Base-by-base conservation (phyloP, 2,888 invertebrate species). In the Asteroscopus sphinx region DNA sequence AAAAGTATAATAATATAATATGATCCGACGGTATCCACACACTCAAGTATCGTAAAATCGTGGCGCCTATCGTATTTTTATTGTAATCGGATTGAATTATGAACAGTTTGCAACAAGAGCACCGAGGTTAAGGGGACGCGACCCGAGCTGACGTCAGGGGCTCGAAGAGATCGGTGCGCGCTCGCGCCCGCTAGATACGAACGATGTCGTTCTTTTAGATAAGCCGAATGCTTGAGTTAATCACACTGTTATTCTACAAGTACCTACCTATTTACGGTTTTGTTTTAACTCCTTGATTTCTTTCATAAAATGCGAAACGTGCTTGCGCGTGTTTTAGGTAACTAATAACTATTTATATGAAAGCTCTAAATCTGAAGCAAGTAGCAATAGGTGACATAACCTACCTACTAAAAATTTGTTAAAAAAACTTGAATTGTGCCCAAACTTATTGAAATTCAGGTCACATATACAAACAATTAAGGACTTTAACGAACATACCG, bases 71-170 rank as follows among this genome's bases (percentile, higher is more conserved):
- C 46, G 49, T 62, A 62, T 77, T 81, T 74, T 82, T 78, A 77
- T 77, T 81, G 75, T 79, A 85, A 83, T 83, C 78, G 65, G 54
- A 76, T 76, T 79, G 77, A 82, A 71, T 81, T 82, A 78, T 79
- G 71, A 76, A 57, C 74, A 66, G 79, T 76, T 80, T 82, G 82
- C 81, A 82, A 82, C 79, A 82, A 86, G 84, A 85, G 75, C 80
- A 74, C 64, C 9, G 78, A 82, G 88, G 89, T 88, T 88, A 88
- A 85, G 85, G 64, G 86, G 82, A 85, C 89, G 78, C 79, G 87
- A 88, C 86, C 86, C 73, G 54, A 59, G 59, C 70, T 86, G 83
- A 85, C 87, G 85, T 84, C 84, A 82, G 74, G 76, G 72, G 75
- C 71, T 76, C 68, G 68, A 62, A 48, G 57, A 81, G 78, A 82